Evolutionary conservation across 1,140 invertebrate genomes (phyloP).

Genomic region (Oedothorax gibbosus): DNA sequence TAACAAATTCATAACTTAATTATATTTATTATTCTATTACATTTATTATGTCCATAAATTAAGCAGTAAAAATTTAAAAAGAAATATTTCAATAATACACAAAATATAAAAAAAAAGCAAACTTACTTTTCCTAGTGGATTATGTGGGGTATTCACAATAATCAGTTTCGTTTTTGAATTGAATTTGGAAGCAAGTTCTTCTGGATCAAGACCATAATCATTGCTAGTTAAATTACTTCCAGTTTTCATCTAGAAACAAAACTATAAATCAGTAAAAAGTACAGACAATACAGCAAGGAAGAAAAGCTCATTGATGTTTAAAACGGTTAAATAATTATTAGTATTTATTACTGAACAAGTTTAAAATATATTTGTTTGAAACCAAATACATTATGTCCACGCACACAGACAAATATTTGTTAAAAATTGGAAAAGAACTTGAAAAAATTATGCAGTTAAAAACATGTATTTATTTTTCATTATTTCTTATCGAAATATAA

Average conservation of each 20-base stretch:
- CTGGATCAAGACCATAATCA: slow-evolving; percentile 90
- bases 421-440: too few relatives aligned
- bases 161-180: slow-evolving; percentile 93
- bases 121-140: slow-evolving; percentile 91
- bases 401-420: too few relatives aligned
- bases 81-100: too few relatives aligned
- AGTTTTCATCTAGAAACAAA: slow-evolving; percentile 64
- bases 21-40: neutral
- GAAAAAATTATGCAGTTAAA: too few relatives aligned
- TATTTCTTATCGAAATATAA: too few relatives aligned
- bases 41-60: neutral
- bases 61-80: neutral
- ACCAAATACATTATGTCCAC: too few relatives aligned
- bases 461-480: too few relatives aligned
- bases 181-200: slow-evolving; percentile 87
- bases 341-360: too few relatives aligned
- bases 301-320: too few relatives aligned
- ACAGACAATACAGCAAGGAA: neutral
- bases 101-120: neutral
- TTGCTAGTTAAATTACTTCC: slow-evolving; percentile 74
- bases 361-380: too few relatives aligned
- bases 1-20: neutral
- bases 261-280: neutral
- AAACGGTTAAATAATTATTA: too few relatives aligned
- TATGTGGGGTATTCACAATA: slow-evolving; percentile 96